phyloP scores from a whole-genome alignment of 2,797 vertebrate species.

The Semotilus atromaculatus region DNA sequence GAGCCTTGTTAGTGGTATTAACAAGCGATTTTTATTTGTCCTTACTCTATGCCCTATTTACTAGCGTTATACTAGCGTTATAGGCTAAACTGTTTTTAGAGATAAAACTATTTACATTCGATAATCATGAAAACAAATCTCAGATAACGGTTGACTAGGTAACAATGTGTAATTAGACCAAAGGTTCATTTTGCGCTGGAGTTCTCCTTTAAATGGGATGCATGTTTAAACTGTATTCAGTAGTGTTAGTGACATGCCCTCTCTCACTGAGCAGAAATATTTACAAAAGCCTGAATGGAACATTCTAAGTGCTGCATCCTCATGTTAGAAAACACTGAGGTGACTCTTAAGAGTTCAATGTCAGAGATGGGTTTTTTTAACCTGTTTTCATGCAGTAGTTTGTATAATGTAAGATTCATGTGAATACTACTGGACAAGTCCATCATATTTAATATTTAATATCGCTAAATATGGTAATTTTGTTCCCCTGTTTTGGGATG shows the following conservation, averaged over 20 bases:
- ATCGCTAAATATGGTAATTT: background rate
- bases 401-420: constrained; percentile 46
- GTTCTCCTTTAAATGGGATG: too few species aligned
- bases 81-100: too few species aligned
- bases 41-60: too few species aligned
- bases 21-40: too few species aligned
- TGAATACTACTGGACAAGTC: background rate
- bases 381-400: constrained; percentile 54
- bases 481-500: background rate
- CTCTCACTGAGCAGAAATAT: constrained; percentile 50
- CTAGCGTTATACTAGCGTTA: too few species aligned
- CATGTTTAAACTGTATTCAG: constrained; percentile 63
- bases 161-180: too few species aligned
- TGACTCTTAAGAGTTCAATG: background rate
- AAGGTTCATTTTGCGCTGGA: too few species aligned
- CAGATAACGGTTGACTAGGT: too few species aligned
- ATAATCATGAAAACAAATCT: too few species aligned
- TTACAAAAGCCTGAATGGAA: constrained; percentile 62
- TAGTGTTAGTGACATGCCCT: constrained; percentile 58
- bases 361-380: constrained; percentile 50
- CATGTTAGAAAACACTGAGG: background rate
- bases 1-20: too few species aligned
- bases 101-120: too few species aligned
- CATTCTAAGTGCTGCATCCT: constrained; percentile 38
- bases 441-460: background rate